A percentile compares a stretch with the other conserved stretches of the same genome.
These are phyloP conservation scores for Enteromius afrohamiltoni DNA, from an alignment of 2,797 vertebrate species.

Conservation along the genomic window DNA sequence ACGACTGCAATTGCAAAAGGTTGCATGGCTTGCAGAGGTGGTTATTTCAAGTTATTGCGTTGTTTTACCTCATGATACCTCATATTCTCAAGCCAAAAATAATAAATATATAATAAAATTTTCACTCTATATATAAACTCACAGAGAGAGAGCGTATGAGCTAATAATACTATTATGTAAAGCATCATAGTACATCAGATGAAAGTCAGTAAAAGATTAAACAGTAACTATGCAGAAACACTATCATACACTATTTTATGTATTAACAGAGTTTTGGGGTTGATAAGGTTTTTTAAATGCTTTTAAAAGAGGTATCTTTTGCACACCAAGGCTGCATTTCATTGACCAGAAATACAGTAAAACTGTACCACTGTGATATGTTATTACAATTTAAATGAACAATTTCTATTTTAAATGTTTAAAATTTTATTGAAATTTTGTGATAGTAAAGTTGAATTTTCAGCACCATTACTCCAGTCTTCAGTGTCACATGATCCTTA, in stretches of 20 bases:
- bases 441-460: not conserved
- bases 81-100: not conserved
- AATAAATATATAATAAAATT: too few relatives aligned
- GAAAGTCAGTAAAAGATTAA: too few relatives aligned
- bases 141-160: too few relatives aligned
- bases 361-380: not conserved
- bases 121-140: too few relatives aligned
- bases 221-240: too few relatives aligned
- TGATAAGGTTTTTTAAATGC: too few relatives aligned
- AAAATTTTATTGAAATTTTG: not conserved
- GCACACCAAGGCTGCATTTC: too few relatives aligned
- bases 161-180: too few relatives aligned
- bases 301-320: too few relatives aligned
- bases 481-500: not conserved
- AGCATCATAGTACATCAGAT: too few relatives aligned
- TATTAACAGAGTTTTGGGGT: too few relatives aligned
- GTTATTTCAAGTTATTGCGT: not conserved
- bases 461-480: not conserved
- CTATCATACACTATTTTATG: too few relatives aligned
- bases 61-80: not conserved
- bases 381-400: not conserved
- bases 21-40: not conserved
- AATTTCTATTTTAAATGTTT: not conserved
- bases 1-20: constrained; percentile 10
- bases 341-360: not conserved